Evolutionary conservation across 1,140 invertebrate species (phyloP).

Genomic region (Calliopsis andreniformis): DNA sequence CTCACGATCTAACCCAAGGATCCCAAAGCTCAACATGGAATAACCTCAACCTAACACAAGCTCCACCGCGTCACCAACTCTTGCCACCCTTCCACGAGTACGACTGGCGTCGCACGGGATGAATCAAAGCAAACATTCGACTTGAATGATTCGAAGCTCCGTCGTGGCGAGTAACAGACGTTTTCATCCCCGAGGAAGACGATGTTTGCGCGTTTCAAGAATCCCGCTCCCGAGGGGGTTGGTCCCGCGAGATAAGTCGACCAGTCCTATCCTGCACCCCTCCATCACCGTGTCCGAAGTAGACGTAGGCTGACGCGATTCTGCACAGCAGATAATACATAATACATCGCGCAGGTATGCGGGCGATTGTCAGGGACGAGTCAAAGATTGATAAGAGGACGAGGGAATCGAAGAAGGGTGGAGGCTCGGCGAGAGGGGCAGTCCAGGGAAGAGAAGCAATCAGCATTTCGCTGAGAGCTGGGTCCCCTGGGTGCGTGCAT

Average conservation of each 20-base stretch:
- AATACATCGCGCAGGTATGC: neutral
- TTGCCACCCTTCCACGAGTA: too few relatives aligned
- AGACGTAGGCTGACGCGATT: too few relatives aligned
- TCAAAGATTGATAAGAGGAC: conserved; percentile 20
- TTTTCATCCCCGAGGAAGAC: neutral
- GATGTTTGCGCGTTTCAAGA: neutral
- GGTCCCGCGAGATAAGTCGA: conserved; percentile 23
- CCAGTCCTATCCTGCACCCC: neutral
- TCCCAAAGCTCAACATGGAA: too few relatives aligned
- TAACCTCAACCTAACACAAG: too few relatives aligned
- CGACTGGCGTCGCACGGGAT: too few relatives aligned
- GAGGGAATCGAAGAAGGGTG: neutral
- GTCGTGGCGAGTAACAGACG: neutral
- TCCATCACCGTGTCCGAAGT: conserved; percentile 23
- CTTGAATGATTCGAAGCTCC: neutral
- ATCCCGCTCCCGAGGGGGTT: neutral
- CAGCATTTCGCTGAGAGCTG: conserved; percentile 75
- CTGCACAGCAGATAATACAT: neutral
- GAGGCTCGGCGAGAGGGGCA: neutral
- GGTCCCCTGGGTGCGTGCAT: conserved; percentile 69
- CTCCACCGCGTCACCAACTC: too few relatives aligned
- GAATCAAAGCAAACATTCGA: too few relatives aligned
- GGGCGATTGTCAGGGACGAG: neutral
- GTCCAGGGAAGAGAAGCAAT: conserved; percentile 68
- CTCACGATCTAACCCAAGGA: too few relatives aligned